Conservation (phyloP, 1,140 invertebrate genomes). For the Aphidius gifuensis region DNA sequence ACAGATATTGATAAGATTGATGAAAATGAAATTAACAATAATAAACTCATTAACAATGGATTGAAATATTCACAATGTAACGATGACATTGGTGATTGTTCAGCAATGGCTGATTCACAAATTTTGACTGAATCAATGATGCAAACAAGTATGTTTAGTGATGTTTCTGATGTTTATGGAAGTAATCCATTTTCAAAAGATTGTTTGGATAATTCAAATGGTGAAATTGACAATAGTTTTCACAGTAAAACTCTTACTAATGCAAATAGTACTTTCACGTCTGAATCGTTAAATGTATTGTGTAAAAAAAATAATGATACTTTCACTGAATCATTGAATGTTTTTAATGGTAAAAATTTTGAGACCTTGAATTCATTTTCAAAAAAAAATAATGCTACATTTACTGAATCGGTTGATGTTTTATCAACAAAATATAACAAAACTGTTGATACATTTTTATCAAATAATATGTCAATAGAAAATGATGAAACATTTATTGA, state of each 20-base stretch:
- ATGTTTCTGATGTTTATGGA: conserved; percentile 18
- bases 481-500: no score
- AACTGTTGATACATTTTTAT: no score
- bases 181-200: conserved; percentile 24
- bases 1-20: conserved; percentile 25
- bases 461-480: no score
- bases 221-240: background rate
- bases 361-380: background rate
- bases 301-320: conserved; percentile 26
- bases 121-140: conserved; percentile 48
- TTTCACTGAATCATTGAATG: conserved; percentile 15
- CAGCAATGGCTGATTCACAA: conserved; percentile 35
- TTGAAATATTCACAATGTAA: conserved; percentile 3
- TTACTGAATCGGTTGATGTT: no score
- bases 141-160: conserved; percentile 43
- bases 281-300: background rate
- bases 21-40: no score
- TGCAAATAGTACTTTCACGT: conserved; percentile 30
- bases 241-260: background rate
- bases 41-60: background rate
- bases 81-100: no score
- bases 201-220: background rate
- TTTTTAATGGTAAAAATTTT: no score
- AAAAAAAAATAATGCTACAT: no score
- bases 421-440: no score